These are phyloP conservation scores for Thelaira solivaga DNA, from an alignment of 2,888 invertebrate genomes.

Conservation along the genomic window DNA sequence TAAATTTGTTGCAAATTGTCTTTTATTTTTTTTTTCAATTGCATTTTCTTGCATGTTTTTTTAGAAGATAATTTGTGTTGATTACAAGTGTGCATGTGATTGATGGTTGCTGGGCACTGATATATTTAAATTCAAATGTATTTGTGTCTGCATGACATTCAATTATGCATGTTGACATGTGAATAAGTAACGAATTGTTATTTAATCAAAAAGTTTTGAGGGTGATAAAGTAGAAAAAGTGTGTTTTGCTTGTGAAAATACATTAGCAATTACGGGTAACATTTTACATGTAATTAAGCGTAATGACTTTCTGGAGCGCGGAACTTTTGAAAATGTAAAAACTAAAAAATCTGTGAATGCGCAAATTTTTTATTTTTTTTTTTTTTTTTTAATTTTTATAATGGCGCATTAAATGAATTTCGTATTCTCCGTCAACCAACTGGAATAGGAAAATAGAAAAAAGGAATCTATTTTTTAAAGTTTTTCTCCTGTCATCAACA, in stretches of 20 bases:
- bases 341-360: no score
- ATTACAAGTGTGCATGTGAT: neutral
- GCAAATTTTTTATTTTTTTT: no score
- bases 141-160: constrained; percentile 51
- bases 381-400: no score
- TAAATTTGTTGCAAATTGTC: constrained; percentile 37
- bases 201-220: constrained; percentile 39
- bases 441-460: no score
- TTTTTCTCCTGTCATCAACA: no score
- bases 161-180: constrained; percentile 53
- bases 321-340: no score
- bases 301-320: no score
- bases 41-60: constrained; percentile 3
- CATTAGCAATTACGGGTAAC: neutral
- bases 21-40: constrained; percentile 9
- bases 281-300: neutral
- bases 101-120: neutral
- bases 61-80: neutral
- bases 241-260: neutral
- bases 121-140: constrained; percentile 38
- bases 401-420: no score
- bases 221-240: neutral
- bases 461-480: no score
- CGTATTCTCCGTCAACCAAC: no score
- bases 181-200: constrained; percentile 40